These are phyloP conservation scores for Agapetus fuscipes DNA, from an alignment of 2,888 invertebrate species.

Conservation along the genomic window DNA sequence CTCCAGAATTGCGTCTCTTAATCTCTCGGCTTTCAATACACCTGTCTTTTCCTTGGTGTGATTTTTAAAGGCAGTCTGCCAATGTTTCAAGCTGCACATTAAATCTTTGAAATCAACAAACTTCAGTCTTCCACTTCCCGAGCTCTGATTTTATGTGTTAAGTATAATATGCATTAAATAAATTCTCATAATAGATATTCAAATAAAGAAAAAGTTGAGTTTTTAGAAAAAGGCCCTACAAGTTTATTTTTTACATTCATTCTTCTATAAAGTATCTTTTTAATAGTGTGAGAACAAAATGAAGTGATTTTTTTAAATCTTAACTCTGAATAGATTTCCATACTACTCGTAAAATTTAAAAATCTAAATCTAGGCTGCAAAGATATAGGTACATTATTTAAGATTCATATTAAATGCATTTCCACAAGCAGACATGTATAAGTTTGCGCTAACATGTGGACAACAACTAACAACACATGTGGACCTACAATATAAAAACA, in stretches of 20 bases:
- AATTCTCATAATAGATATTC: slow-evolving; percentile 26
- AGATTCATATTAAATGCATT: too few species aligned
- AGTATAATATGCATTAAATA: slow-evolving; percentile 19
- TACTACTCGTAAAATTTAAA: too few species aligned
- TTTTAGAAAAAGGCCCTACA: slow-evolving; percentile 1
- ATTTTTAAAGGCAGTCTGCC: slow-evolving; percentile 84
- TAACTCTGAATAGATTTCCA: too few species aligned
- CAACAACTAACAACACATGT: too few species aligned
- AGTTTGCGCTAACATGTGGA: too few species aligned
- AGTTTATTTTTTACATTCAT: not conserved
- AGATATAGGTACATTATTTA: too few species aligned
- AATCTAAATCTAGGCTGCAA: too few species aligned
- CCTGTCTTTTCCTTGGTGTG: slow-evolving; percentile 88
- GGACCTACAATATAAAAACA: too few species aligned
- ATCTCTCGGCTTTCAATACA: slow-evolving; percentile 74
- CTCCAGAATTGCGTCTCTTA: slow-evolving; percentile 75
- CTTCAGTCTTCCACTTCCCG: slow-evolving; percentile 70
- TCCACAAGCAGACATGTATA: too few species aligned
- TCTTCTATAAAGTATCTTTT: not conserved
- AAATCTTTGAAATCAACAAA: slow-evolving; percentile 83
- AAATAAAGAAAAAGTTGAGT: slow-evolving; percentile 13
- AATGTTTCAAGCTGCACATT: slow-evolving; percentile 82
- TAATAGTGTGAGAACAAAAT: too few species aligned
- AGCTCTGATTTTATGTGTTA: slow-evolving; percentile 44
- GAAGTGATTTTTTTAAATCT: too few species aligned